phyloP scores from a whole-genome alignment of 1,140 invertebrate genomes.

The Paramacrobiotus metropolitanus region DNA sequence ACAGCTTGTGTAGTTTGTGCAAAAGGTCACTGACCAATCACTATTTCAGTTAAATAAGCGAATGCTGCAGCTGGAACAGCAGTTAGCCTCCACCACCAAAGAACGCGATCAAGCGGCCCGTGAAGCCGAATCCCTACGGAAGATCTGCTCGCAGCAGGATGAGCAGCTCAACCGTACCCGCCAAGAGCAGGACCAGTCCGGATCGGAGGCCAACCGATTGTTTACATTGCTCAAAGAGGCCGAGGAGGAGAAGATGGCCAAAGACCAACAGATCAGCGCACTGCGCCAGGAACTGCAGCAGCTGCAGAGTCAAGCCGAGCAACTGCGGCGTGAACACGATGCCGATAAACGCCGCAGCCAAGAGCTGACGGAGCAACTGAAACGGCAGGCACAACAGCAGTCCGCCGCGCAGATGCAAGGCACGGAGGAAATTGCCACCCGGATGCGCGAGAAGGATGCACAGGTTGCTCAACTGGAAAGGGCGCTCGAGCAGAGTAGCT shows the following conservation, averaged over 20 bases:
- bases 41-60: not conserved
- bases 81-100: not conserved
- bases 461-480: not conserved
- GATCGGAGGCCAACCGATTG: not conserved
- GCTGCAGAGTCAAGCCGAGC: not conserved
- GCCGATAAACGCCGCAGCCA: not conserved
- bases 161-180: not conserved
- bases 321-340: not conserved
- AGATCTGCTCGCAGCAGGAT: slow-evolving; percentile 4
- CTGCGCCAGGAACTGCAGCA: not conserved
- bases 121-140: not conserved
- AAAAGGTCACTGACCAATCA: no score
- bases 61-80: not conserved
- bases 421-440: not conserved
- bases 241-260: not conserved
- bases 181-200: not conserved
- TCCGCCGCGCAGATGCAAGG: not conserved
- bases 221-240: not conserved
- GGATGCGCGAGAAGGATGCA: not conserved
- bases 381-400: not conserved
- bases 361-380: not conserved
- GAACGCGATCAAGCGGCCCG: not conserved
- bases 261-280: not conserved
- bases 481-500: not conserved
- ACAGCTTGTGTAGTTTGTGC: no score